Evolutionary conservation across 1,140 invertebrate genomes (phyloP).

Genomic region (Meloidogyne exigua): DNA sequence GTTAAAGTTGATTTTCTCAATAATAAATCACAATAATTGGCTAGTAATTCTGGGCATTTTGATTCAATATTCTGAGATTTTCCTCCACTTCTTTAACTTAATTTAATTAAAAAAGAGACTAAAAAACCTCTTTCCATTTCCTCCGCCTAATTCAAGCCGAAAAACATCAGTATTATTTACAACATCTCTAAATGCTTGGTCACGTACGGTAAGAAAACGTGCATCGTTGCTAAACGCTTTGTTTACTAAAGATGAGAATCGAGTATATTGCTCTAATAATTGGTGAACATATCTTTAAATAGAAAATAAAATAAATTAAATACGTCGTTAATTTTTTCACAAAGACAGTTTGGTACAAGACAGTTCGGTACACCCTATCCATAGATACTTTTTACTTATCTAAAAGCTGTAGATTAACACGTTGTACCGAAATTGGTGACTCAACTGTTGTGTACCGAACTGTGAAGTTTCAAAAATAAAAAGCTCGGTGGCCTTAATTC

Average conservation of each 20-base stretch:
- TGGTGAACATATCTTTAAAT: conserved; percentile 94
- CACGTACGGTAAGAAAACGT: conserved; percentile 89
- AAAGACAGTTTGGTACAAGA: too few species aligned
- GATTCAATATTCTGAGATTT: conserved; percentile 71
- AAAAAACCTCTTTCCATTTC: conserved; percentile 53
- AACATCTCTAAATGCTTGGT: conserved; percentile 95
- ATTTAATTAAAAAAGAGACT: too few species aligned
- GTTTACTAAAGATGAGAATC: conserved; percentile 85
- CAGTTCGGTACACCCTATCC: too few species aligned
- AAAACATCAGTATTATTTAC: conserved; percentile 98
- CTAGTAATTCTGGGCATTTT: conserved; percentile 94
- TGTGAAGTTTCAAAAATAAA: too few species aligned
- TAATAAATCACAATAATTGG: conserved; percentile 99
- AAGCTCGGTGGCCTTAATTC: too few species aligned
- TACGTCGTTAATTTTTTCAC: too few species aligned
- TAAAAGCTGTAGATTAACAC: too few species aligned
- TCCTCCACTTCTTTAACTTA: conserved; percentile 47
- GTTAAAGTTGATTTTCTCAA: conserved; percentile 91
- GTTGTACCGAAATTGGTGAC: too few species aligned
- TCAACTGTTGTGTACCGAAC: too few species aligned
- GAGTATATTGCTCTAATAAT: conserved; percentile 84
- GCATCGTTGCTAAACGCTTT: conserved; percentile 96
- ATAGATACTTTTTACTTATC: too few species aligned
- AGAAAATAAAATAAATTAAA: too few species aligned
- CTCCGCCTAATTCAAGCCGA: conserved; percentile 75